Evolutionary conservation across 1,140 invertebrate genomes (phyloP), one percentile per base, ranked within the genome.

Genomic region (Tetraneura akinire): DNA sequence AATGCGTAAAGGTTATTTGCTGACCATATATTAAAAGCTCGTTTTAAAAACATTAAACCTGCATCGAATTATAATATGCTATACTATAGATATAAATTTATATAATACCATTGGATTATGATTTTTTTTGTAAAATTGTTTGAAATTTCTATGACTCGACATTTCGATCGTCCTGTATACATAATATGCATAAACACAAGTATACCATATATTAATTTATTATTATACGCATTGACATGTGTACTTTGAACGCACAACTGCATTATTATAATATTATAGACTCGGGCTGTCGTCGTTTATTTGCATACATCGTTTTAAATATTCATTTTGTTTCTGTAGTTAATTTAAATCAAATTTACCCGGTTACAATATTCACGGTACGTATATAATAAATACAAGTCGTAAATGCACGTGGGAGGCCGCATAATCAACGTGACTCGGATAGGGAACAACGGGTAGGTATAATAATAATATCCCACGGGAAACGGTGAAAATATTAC

Each of bases 281-380:
- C 5, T 14, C n/a, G 29, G n/a, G 32, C n/a, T 62, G 64, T 45
- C 21, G 66, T 47, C 66, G 21, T 68, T 68, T 68, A 47, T 68
- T 68, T 68, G 66, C 66, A 47, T 68, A 68, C 37, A 23, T 68
- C 66, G 66, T 68, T 68, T 68, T 68, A 68, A 68, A 68, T 68
- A 68, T 68, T 68, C 66, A 47, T 68, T n/a, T 68, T 47, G 66
- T 68, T 68, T 47, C 42, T 13, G 66, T 37, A 23, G 66, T 68
- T 68, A 68, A 68, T 68, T 68, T 47, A 68, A 68, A 68, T 68
- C 66, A 23, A 68, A 68, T 68, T 47, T 47, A 68, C 37, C 37
- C 66, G 66, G 66, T 47, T 47, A 47, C 23, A 47, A 37, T 26
- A 68, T 21, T n/a, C 42, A 21, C 37, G 18, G 4, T 66, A 37